phyloP scores from a whole-genome alignment of 2,888 invertebrate species.

The Aphidoletes aphidimyza region DNA sequence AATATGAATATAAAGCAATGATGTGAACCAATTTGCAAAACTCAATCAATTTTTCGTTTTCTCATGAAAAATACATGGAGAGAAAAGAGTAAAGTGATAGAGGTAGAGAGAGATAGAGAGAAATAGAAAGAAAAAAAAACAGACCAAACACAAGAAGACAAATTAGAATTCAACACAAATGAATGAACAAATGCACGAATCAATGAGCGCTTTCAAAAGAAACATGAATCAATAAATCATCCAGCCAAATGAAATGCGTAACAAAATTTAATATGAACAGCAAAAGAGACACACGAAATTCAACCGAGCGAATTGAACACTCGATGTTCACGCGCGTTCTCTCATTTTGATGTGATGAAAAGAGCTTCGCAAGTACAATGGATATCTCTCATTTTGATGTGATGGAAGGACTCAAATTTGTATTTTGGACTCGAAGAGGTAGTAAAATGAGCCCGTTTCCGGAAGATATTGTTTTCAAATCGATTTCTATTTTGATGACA shows the following conservation, averaged over 20 bases:
- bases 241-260: conserved; percentile 10
- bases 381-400: too few relatives aligned
- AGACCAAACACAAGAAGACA: not conserved
- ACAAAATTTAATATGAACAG: not conserved
- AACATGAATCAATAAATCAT: not conserved
- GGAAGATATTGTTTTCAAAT: too few relatives aligned
- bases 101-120: not conserved
- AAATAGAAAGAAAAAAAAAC: conserved; percentile 6
- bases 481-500: too few relatives aligned
- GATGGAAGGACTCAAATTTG: too few relatives aligned
- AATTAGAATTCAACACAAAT: conserved; percentile 5
- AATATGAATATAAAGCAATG: not conserved
- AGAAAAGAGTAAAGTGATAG: too few relatives aligned
- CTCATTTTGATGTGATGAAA: not conserved
- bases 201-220: conserved; percentile 23
- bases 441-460: too few relatives aligned
- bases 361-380: too few relatives aligned
- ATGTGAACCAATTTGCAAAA: conserved; percentile 53
- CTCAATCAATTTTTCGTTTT: not conserved
- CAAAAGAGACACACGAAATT: not conserved
- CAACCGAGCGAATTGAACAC: not conserved
- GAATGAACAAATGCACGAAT: conserved; percentile 49
- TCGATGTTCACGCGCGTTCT: not conserved
- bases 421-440: too few relatives aligned
- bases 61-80: not conserved